These are phyloP conservation scores for Cancer borealis DNA, from an alignment of 2,888 invertebrate species.

Conservation along the genomic window DNA sequence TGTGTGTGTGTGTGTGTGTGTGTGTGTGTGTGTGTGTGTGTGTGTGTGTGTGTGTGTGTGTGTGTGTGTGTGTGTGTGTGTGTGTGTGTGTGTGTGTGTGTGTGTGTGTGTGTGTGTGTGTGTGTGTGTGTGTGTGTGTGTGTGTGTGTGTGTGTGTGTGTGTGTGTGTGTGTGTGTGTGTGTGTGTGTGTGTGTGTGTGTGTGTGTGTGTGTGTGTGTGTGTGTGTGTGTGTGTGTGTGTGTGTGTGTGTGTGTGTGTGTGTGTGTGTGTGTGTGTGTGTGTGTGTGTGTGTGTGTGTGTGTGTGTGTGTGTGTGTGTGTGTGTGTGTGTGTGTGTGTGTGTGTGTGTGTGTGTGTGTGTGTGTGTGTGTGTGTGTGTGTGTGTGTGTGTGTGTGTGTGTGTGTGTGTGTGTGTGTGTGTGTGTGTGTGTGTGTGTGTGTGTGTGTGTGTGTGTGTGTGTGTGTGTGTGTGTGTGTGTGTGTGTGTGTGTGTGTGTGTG, in stretches of 20 bases:
- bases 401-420: constrained; percentile 38
- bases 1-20: constrained; percentile 40
- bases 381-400: constrained; percentile 40
- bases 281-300: constrained; percentile 40
- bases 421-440: constrained; percentile 34
- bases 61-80: constrained; percentile 6
- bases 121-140: constrained; percentile 38
- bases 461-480: constrained; percentile 36
- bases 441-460: background rate
- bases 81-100: constrained; percentile 25
- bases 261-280: background rate
- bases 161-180: background rate
- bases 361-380: constrained; percentile 21
- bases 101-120: constrained; percentile 40
- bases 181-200: constrained; percentile 38
- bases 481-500: constrained; percentile 40
- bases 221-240: constrained; percentile 38
- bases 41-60: constrained; percentile 32
- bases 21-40: constrained; percentile 40
- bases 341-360: constrained; percentile 11
- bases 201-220: constrained; percentile 40
- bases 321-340: constrained; percentile 33
- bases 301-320: constrained; percentile 40
- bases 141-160: constrained; percentile 28
- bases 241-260: constrained; percentile 23